These are phyloP conservation scores for Rhinogobio ventralis DNA, from an alignment of 2,797 vertebrate species.

Conservation along the genomic window DNA sequence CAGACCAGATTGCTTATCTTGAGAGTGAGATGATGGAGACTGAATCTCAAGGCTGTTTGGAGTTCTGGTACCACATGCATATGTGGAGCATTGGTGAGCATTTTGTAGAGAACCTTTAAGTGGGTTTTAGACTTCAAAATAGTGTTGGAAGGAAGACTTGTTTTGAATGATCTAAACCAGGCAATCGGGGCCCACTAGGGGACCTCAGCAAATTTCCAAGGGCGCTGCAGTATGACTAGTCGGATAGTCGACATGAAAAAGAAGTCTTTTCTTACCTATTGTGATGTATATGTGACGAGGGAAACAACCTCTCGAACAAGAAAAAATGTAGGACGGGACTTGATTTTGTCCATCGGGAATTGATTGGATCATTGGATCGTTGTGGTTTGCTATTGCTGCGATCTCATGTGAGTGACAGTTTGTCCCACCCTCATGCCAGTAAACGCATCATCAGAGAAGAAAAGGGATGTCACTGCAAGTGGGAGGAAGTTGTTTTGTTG, in stretches of 20 bases:
- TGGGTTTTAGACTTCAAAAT: neutral
- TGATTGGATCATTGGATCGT: too few species aligned
- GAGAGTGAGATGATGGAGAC: conserved; percentile 76
- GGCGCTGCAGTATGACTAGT: neutral
- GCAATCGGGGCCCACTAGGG: neutral
- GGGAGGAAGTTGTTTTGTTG: too few species aligned
- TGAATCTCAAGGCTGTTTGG: conserved; percentile 73
- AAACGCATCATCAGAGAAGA: too few species aligned
- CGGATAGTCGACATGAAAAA: neutral
- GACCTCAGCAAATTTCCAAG: neutral
- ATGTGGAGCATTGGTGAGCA: conserved; percentile 63
- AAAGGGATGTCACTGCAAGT: too few species aligned
- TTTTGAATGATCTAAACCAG: neutral
- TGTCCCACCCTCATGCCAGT: too few species aligned
- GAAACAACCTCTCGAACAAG: neutral
- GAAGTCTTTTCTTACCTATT: neutral
- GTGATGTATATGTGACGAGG: neutral
- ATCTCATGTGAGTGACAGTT: too few species aligned
- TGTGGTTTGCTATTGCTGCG: too few species aligned
- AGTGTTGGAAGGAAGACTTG: neutral
- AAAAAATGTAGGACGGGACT: too few species aligned
- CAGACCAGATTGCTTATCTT: conserved; percentile 59
- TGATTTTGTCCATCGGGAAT: too few species aligned
- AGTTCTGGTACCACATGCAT: conserved; percentile 69
- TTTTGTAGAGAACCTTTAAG: neutral